phyloP scores from a whole-genome alignment of 92 coral and sea anemone species.

The Isaurus tuberculatus region DNA sequence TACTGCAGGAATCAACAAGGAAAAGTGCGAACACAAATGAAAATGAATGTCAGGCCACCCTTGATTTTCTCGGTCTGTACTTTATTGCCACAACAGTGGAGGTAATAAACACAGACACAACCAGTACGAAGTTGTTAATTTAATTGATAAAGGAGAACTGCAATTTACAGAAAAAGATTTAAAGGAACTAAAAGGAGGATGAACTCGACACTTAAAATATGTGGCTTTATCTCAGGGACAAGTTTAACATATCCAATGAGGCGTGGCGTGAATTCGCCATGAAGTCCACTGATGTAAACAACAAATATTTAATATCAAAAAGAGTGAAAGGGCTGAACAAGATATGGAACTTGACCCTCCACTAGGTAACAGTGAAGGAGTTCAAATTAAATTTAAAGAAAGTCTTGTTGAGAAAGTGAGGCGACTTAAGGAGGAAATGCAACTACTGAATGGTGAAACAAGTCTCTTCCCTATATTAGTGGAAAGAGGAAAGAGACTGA shows the following conservation, averaged over 20 bases:
- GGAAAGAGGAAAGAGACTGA: background rate
- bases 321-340: conserved; percentile 46
- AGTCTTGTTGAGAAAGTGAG: conserved; percentile 14
- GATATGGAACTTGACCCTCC: conserved; percentile 56
- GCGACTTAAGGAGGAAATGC: background rate
- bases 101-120: conserved; percentile 44
- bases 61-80: conserved; percentile 52
- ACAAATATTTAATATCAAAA: conserved; percentile 38
- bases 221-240: conserved; percentile 12
- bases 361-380: conserved; percentile 49
- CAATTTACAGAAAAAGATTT: conserved; percentile 41
- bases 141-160: conserved; percentile 50
- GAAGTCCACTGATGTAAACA: conserved; percentile 27
- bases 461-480: background rate
- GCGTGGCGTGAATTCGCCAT: conserved; percentile 34
- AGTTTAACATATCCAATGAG: background rate
- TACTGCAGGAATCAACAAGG: conserved; percentile 51
- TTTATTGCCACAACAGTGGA: conserved; percentile 24
- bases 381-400: conserved; percentile 37
- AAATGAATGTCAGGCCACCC: conserved; percentile 45
- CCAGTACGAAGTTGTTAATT: conserved; percentile 44
- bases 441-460: background rate
- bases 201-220: background rate
- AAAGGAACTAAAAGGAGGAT: conserved; percentile 40
- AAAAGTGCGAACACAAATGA: conserved; percentile 49